phyloP scores from a whole-genome alignment of 2,888 invertebrate genomes.

The Ochlodes sylvanus region DNA sequence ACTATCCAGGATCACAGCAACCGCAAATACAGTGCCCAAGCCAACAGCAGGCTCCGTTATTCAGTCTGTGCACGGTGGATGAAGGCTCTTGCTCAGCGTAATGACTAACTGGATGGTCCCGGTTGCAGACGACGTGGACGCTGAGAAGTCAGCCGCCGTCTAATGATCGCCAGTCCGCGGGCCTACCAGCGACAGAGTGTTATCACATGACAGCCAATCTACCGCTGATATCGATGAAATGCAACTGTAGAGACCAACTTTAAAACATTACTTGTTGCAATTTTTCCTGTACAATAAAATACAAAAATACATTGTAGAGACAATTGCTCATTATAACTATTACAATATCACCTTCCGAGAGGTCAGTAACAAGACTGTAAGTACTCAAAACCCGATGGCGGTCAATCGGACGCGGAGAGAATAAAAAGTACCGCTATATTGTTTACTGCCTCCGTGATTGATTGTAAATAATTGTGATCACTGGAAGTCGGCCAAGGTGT shows the following conservation, averaged over 20 bases:
- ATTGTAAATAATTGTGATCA: conserved; percentile 37
- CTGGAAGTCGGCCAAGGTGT: conserved; percentile 56
- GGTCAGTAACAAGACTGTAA: conserved; percentile 53
- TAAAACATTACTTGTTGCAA: neutral
- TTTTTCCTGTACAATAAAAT: neutral
- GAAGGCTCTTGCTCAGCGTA: no score
- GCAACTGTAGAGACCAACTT: no score
- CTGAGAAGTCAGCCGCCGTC: no score
- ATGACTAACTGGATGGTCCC: no score
- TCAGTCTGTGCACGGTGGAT: no score
- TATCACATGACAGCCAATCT: no score
- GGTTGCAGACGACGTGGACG: no score
- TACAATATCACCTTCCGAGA: conserved; percentile 37
- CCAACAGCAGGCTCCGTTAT: no score
- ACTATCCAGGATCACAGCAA: no score
- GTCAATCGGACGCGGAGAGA: neutral
- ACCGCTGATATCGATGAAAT: neutral
- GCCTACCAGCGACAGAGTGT: no score
- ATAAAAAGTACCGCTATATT: conserved; percentile 45
- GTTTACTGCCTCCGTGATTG: conserved; percentile 43
- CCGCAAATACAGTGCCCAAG: no score
- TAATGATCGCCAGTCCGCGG: no score
- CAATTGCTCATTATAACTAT: conserved; percentile 24
- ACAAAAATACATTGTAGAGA: conserved; percentile 7
- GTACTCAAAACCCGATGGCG: conserved; percentile 1